phyloP scores from a whole-genome alignment of 2,888 invertebrate species.

The Chalcis sispes region DNA sequence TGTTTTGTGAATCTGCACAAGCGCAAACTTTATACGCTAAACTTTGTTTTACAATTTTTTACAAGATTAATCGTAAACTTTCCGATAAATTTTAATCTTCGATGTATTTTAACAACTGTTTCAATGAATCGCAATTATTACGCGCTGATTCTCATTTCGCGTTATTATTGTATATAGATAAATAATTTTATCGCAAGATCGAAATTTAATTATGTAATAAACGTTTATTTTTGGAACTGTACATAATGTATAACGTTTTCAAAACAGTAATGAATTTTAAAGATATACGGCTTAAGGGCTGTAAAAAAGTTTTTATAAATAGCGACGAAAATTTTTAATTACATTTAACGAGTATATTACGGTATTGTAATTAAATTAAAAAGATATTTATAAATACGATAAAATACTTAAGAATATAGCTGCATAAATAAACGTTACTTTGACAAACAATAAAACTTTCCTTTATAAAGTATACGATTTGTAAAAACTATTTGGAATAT shows the following conservation, averaged over 20 bases:
- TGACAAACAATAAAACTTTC: background rate
- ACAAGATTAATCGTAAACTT: no score
- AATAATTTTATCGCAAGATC: background rate
- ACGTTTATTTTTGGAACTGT: slow-evolving; percentile 7
- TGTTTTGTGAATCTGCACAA: no score
- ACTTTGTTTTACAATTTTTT: no score
- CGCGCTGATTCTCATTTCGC: no score
- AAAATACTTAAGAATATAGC: background rate
- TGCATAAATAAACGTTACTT: background rate
- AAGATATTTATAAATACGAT: slow-evolving; percentile 1
- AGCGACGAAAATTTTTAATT: background rate
- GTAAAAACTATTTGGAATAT: background rate
- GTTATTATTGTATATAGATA: background rate
- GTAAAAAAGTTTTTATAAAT: no score
- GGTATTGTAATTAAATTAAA: background rate
- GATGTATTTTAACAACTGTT: no score
- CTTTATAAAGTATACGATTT: background rate
- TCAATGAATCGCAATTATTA: no score
- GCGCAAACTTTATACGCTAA: no score
- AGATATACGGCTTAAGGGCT: background rate
- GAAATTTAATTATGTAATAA: no score
- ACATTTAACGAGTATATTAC: background rate
- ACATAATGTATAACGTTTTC: background rate
- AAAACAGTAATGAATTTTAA: background rate
- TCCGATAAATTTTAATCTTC: no score